Conservation (phyloP, 2,797 vertebrate species). For the Ispidina picta region DNA sequence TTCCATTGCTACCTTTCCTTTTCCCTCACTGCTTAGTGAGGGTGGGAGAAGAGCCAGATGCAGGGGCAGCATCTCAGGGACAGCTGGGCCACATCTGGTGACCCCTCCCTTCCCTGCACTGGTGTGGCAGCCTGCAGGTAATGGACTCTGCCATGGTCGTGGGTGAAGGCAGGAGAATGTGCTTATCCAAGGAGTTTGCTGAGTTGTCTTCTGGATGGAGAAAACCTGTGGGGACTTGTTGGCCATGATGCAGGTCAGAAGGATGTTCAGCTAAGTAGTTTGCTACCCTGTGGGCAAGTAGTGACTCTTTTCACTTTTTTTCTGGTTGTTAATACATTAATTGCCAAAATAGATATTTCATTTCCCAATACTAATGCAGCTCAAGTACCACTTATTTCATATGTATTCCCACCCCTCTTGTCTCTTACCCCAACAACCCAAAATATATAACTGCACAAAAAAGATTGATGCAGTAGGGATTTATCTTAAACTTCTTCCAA, state of each 20-base stretch:
- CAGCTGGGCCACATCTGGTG: not conserved
- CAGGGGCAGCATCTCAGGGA: not conserved
- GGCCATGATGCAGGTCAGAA: not conserved
- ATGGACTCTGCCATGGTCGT: not conserved
- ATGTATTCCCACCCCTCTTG: not conserved
- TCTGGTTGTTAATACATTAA: not conserved
- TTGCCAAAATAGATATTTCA: not conserved
- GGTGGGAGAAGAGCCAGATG: not conserved
- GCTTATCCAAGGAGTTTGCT: not conserved
- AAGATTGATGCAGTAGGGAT: not conserved
- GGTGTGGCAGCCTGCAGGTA: not conserved
- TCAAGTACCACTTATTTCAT: not conserved
- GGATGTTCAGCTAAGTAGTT: not conserved
- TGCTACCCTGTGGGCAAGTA: not conserved
- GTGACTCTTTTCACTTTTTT: not conserved
- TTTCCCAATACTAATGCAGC: not conserved
- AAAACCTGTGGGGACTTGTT: not conserved
- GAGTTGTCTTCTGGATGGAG: not conserved
- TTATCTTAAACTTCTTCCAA: not conserved
- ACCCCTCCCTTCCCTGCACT: not conserved
- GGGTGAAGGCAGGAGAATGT: not conserved
- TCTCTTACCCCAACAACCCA: not conserved
- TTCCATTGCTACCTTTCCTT: not conserved
- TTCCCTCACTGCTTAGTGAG: not conserved
- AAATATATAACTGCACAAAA: not conserved